These are phyloP conservation scores for Fragum fragum DNA, from an alignment of 2,888 invertebrate species.

Conservation along the genomic window DNA sequence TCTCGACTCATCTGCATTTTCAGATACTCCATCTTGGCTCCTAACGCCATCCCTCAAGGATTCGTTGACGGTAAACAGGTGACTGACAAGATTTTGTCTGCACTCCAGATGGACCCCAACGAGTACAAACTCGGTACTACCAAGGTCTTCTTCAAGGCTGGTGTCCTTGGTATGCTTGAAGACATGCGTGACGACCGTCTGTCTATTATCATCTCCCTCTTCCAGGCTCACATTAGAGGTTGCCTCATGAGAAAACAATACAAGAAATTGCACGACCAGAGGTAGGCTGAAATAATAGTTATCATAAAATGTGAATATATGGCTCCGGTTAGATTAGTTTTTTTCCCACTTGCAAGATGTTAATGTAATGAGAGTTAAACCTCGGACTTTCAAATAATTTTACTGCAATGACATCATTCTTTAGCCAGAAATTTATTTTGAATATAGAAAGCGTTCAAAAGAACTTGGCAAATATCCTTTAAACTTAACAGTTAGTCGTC, in stretches of 20 bases:
- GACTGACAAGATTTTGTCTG: constrained; percentile 89
- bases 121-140: constrained; percentile 99
- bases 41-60: constrained; percentile 90
- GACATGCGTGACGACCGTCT: constrained; percentile 99
- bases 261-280: constrained; percentile 99
- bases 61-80: constrained; percentile 90
- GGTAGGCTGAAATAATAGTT: constrained; percentile 88
- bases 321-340: too few relatives aligned
- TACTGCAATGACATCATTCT: too few relatives aligned
- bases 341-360: too few relatives aligned
- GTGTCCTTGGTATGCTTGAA: constrained; percentile 99
- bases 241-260: constrained; percentile 91
- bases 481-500: too few relatives aligned
- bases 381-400: neutral
- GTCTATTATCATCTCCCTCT: constrained; percentile 97
- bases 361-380: too few relatives aligned
- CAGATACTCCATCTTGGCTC: constrained; percentile 98
- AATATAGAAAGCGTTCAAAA: too few relatives aligned
- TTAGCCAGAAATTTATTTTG: too few relatives aligned
- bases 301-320: neutral
- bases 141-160: constrained; percentile 99
- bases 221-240: constrained; percentile 96
- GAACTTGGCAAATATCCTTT: too few relatives aligned
- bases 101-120: constrained; percentile 94
- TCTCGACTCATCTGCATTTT: constrained; percentile 9